Conservation (phyloP, 2,888 invertebrate species). For the Formica aserva region DNA sequence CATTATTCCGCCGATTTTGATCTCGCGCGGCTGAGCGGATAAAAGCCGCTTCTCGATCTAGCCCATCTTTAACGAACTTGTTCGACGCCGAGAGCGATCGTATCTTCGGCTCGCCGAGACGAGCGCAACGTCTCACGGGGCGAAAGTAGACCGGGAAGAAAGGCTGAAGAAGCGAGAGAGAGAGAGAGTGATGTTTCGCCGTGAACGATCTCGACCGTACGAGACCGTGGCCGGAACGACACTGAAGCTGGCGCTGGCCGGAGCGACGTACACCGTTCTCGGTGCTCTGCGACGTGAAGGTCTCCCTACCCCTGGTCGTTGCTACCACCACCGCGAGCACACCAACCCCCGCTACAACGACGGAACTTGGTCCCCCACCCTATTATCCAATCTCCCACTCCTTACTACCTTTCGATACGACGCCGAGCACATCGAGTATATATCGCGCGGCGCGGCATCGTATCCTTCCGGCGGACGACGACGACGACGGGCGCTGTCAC, state of each 20-base stretch:
- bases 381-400: conserved; percentile 60
- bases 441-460: conserved; percentile 57
- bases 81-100: not conserved
- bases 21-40: not conserved
- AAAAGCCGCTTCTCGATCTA: conserved; percentile 48
- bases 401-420: conserved; percentile 52
- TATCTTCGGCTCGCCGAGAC: not conserved
- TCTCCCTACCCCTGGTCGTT: conserved; percentile 61
- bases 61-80: conserved; percentile 60
- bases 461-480: conserved; percentile 65
- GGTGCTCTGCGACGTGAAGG: conserved; percentile 76
- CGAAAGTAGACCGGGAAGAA: conserved; percentile 21
- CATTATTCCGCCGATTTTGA: conserved; percentile 58
- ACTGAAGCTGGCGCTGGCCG: conserved; percentile 80
- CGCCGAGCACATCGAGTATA: conserved; percentile 32
- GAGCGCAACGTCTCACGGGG: not conserved
- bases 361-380: conserved; percentile 23
- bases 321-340: conserved; percentile 60
- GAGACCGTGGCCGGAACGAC: conserved; percentile 82
- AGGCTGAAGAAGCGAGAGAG: not conserved
- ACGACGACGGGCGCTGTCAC: conserved; percentile 60
- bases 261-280: conserved; percentile 81
- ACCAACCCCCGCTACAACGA: conserved; percentile 17
- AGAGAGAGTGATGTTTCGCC: not conserved
- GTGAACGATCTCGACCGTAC: conserved; percentile 71